A percentile compares a stretch with the other conserved stretches of the same genome.
Evolutionary conservation across 2,797 vertebrate species (phyloP).

Genomic region (Manis javanica): DNA sequence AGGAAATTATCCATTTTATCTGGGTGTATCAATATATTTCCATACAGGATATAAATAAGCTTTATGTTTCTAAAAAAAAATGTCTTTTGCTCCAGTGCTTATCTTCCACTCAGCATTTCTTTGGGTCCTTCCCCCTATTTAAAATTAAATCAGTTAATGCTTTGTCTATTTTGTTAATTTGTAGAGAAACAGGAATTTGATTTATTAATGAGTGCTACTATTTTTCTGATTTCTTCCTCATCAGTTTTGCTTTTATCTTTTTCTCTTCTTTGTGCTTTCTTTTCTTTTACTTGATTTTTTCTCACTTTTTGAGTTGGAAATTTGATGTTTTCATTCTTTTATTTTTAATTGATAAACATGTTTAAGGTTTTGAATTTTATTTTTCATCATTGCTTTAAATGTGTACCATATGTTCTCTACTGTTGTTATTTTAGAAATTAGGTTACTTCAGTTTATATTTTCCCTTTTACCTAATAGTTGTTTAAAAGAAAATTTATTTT

Average conservation of each 20-base stretch:
- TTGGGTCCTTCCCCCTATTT: neutral
- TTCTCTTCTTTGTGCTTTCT: neutral
- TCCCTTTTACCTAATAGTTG: neutral
- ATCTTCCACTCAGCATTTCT: neutral
- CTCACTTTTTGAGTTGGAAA: neutral
- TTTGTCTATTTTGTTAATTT: slow-evolving; percentile 27
- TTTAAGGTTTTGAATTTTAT: slow-evolving; percentile 22
- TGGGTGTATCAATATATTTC: neutral
- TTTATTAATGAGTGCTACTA: neutral
- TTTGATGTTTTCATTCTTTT: slow-evolving; percentile 19
- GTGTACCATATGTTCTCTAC: neutral
- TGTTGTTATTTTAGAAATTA: slow-evolving; percentile 19
- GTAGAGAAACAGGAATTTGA: neutral
- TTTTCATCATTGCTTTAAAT: neutral
- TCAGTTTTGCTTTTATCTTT: slow-evolving; percentile 2
- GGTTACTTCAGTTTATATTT: slow-evolving; percentile 37
- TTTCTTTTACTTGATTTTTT: neutral
- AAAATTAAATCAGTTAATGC: neutral
- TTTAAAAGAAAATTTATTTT: neutral
- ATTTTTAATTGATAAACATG: neutral
- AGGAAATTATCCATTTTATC: neutral
- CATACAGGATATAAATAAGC: neutral
- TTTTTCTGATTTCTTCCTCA: neutral
- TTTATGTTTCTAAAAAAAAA: neutral
- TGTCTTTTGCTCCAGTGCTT: neutral